Conservation (phyloP, 1,140 invertebrate species). For the Archivesica marissinica region DNA sequence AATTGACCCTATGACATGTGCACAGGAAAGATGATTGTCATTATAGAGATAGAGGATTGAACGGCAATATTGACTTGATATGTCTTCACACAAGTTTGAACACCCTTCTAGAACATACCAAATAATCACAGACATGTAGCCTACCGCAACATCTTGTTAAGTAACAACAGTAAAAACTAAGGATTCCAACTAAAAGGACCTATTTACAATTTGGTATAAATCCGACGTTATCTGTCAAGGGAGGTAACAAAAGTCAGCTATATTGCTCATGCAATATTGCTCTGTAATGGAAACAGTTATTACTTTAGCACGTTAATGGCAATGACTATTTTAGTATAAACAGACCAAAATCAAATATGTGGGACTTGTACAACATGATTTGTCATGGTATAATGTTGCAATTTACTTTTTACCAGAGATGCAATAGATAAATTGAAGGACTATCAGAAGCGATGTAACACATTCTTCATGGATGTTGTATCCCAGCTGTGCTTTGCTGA, state of each 20-base stretch:
- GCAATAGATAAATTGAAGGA: slow-evolving; percentile 14
- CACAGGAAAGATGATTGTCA: no score
- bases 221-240: no score
- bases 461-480: slow-evolving; percentile 79
- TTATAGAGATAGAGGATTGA: no score
- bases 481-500: slow-evolving; percentile 76
- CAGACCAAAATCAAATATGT: not conserved
- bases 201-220: no score
- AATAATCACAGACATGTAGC: no score
- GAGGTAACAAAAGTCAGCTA: not conserved
- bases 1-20: no score
- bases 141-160: no score
- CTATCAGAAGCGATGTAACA: slow-evolving; percentile 73
- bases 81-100: no score
- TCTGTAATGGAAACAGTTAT: not conserved
- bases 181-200: no score
- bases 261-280: not conserved
- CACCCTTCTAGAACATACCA: no score
- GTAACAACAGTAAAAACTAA: no score
- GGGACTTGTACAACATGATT: not conserved
- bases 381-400: not conserved
- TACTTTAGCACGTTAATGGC: not conserved
- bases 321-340: not conserved
- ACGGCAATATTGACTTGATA: no score
- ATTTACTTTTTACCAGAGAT: slow-evolving; percentile 5